Base-by-base conservation (phyloP, 2,888 invertebrate species). In the Drosophila prolongata region DNA sequence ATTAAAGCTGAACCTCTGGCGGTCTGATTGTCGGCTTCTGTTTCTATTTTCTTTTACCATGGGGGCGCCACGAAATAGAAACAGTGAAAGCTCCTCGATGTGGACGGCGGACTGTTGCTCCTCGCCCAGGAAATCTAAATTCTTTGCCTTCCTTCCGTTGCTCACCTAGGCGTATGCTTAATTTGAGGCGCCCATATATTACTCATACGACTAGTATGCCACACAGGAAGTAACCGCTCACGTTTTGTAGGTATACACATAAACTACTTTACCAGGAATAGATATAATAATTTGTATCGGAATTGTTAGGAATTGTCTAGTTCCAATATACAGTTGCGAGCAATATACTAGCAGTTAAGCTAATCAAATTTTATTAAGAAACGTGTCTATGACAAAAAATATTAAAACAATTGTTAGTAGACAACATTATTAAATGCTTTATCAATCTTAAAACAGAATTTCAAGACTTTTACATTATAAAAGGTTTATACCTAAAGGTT, bases 141-240 rank as follows among this genome's bases (percentile, higher is more conserved):
- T 46, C 10, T 10, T n/a, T 1, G 13, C 11, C 46, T 37, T 43
- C 66, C 16, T 43, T 38, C n/a, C 40, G n/a, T 10, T 30, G 13
- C 34, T 19, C 40, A 53, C 52, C 49, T 44, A 6, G 68, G 74
- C 81, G 81, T 84, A 78, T 87, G 65, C 68, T 61, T 60, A 67
- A 69, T 64, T 9, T 61, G 1, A 10, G 35, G 14, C 14, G 13
- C 2, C 34, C 30, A 52, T 24, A 75, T n/a, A 72, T 80, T 84
- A 50, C 80, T 35, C 78, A 66, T 66, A 64, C 66, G 64, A 24
- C 46, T 42, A 59, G 61, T 80, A 59, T 43, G 55, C 46, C 27
- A 8, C 14, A 52, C 62, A 62, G 70, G 70, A 72, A 61, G 50
- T 38, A 47, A 55, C 10, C 38, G 13, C 44, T 44, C 47, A 53